These are phyloP conservation scores for Abscondita cerata DNA, from an alignment of 2,888 invertebrate genomes.

Conservation along the genomic window DNA sequence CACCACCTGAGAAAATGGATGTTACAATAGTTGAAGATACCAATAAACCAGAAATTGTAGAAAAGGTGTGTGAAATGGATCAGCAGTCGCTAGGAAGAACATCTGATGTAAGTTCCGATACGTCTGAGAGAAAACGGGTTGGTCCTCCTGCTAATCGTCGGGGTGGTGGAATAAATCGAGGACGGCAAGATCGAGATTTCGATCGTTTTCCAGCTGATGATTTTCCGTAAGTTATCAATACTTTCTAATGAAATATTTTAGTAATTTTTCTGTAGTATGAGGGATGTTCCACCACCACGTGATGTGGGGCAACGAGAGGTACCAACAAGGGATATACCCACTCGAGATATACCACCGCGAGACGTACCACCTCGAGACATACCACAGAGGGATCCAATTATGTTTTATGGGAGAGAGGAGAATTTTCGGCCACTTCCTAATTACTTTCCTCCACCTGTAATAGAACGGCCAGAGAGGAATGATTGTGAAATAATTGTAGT, in stretches of 20 bases:
- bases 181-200: conserved; percentile 3
- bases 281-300: conserved; percentile 18
- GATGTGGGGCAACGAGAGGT: conserved; percentile 6
- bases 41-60: neutral
- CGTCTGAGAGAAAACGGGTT: conserved; percentile 1
- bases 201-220: conserved; percentile 20
- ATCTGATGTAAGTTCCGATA: conserved; percentile 7
- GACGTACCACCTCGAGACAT: too few relatives aligned
- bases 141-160: neutral
- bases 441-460: conserved; percentile 50
- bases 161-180: neutral
- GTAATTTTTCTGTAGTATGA: conserved; percentile 8
- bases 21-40: conserved; percentile 1
- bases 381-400: neutral
- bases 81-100: neutral
- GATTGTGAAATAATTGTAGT: conserved; percentile 93
- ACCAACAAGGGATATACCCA: conserved; percentile 25
- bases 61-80: neutral
- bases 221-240: conserved; percentile 16
- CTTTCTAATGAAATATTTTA: neutral
- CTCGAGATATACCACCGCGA: conserved; percentile 8
- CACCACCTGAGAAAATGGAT: conserved; percentile 15
- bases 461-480: conserved; percentile 68
- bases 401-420: conserved; percentile 49
- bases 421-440: conserved; percentile 49